These are phyloP conservation scores for Propithecus coquereli DNA, from an alignment of 2,113 vertebrate species.

Conservation along the genomic window DNA sequence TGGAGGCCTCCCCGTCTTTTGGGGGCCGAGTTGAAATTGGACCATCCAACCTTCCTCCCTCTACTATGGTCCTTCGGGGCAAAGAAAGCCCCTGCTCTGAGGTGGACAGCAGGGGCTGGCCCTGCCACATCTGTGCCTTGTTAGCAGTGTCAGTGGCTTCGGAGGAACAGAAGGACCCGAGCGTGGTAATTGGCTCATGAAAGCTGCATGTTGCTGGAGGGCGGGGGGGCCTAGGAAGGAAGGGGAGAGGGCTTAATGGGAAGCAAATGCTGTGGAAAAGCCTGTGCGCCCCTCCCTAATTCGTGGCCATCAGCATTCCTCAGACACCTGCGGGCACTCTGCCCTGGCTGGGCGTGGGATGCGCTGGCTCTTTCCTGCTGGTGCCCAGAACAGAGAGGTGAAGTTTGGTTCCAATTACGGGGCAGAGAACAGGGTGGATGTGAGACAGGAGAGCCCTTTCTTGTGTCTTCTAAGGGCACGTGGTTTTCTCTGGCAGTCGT, in stretches of 20 bases:
- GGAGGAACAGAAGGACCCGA: conserved; percentile 52
- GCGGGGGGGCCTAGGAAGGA: conserved; percentile 50
- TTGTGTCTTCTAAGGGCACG: background rate
- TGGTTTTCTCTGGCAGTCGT: conserved; percentile 16
- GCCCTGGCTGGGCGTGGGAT: conserved; percentile 71
- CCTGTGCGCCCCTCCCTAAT: background rate
- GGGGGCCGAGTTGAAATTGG: background rate
- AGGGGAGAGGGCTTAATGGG: conserved; percentile 72
- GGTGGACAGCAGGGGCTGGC: background rate
- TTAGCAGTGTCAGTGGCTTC: conserved; percentile 69
- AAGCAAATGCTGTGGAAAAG: conserved; percentile 75
- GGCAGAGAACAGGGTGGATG: conserved; percentile 72
- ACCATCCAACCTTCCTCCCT: background rate
- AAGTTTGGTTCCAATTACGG: conserved; percentile 92
- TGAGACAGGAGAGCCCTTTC: conserved; percentile 40
- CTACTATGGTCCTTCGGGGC: background rate
- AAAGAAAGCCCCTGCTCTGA: conserved; percentile 17
- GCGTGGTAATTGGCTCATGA: conserved; percentile 75
- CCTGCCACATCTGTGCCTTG: conserved; percentile 67
- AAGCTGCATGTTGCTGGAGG: conserved; percentile 65
- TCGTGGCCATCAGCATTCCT: conserved; percentile 85
- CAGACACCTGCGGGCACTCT: conserved; percentile 92
- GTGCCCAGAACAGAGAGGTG: conserved; percentile 83
- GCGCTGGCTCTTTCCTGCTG: conserved; percentile 79
- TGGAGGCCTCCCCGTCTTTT: background rate